Base-by-base conservation (phyloP, 2,113 vertebrate genomes). In the Paradoxurus hermaphroditus region DNA sequence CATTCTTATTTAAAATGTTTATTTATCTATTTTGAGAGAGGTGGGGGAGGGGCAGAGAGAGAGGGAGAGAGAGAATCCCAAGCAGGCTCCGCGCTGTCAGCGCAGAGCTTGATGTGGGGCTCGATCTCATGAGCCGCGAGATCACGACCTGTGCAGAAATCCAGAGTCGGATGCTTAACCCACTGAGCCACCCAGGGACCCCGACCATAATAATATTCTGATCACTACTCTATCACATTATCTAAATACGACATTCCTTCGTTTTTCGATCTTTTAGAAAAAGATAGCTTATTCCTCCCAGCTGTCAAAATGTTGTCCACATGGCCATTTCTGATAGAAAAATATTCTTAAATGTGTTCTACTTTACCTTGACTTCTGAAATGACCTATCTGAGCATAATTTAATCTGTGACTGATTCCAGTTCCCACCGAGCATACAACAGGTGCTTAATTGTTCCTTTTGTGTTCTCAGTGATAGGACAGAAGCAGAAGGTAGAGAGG, bases 321-420 rank as follows among this genome's bases (percentile, higher is more conserved):
- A 34, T 92, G 85, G 39, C 81, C 83, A 44, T 89, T 87, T 93
- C 36, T 65, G 73, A 92, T 51, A 59, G 31, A 81, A 83, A 73
- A 73, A 15, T 15, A 73, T 75, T 44, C 44, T 29, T 9, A 94
- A 90, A 94, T 87, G 11, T 85, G 77, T 34, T 89, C 9, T 93
- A 53, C 41, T 94, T 95, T 87, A 29, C 44, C n/a, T 14, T 98
- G 56, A 85, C 34, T 91, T 91, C 65, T 86, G 51, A 96, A 96
- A 94, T 65, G 49, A 81, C 6, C 23, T 78, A 89, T 59, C n/a
- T 84, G 31, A 87, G 4, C 3, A 72, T 25, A 87, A 75, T 96
- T 93, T 94, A 95, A 92, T 34, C 19, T 67, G 25, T 82, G 87
- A 63, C 46, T 86, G 49, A 82, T 27, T 92, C 31, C 31, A 96